Base-by-base conservation (phyloP, 2,888 invertebrate genomes). In the Papilio protenor region DNA sequence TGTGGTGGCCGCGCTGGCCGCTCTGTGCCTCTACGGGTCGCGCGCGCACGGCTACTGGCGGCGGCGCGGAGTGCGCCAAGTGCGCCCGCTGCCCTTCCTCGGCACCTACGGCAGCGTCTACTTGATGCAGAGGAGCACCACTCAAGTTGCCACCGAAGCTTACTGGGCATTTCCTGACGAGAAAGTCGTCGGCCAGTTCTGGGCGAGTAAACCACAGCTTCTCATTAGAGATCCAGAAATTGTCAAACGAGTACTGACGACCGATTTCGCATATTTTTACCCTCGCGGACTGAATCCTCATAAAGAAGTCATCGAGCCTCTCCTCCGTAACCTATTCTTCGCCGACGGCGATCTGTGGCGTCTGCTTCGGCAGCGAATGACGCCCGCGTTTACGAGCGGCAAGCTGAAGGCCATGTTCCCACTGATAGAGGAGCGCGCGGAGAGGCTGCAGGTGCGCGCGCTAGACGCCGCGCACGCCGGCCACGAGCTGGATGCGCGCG, bases 351-450 rank as follows among this genome's bases (percentile, higher is more conserved):
- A 91, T n/a, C 73, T 89, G 66, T 92, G 92, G 92, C 86, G 87
- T 70, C 81, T 91, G 81, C 82, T 92, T 78, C 86, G 92, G 12
- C 89, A 91, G 83, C 87, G 91, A 73, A 87, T 92, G 85, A 91
- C 92, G 45, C 89, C 91, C 2, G 89, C 91, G 2, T 92, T 92
- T 82, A 88, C 90, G 11, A 88, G 87, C 73, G 90, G 91, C 45
- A 92, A 91, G 83, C 85, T 91, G 73, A 87, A 86, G 71, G 90
- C 89, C 40, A 92, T 92, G 92, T 91, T 92, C 79, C 91, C 90
- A 18, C 84, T 92, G 77, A 86, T 92, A 27, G 85, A 87, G 74
- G 89, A 89, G 79, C 87, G 90, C 49, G 73, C 75, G 0, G 75
- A 71, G 66, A 45, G 23, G 14, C 23, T 78, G 18, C 72, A 64